Evolutionary conservation across 2,113 vertebrate genomes (phyloP), one percentile per base, ranked within the genome.

Genomic region (Calyptommatus sinebrachiatus): DNA sequence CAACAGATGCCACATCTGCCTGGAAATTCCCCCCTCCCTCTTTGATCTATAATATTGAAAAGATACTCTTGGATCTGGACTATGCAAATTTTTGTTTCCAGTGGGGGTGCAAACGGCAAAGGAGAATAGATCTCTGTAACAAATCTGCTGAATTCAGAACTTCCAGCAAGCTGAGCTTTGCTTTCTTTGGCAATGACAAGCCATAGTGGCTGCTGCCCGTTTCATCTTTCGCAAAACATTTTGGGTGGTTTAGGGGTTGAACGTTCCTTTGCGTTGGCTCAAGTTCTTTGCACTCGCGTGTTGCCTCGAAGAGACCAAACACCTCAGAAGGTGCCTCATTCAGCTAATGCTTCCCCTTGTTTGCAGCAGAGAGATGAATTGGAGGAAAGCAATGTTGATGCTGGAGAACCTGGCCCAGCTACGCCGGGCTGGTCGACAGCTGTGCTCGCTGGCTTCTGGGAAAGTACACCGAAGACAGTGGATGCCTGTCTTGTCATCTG

Each of bases 351-450:
- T 62, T 84, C 76, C 86, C 28, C 48, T 72, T 88, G 8, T 67
- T 90, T 88, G 22, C 83, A 91, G 89, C 0, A 72, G 74, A 67
- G 78, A 89, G 60, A 94, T 94, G 93, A 92, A 80, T 77, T 77
- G 26, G 65, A 78, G 85, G 35, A 41, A 41, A 2, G 1, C 90
- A 48, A 79, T 92, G 10, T 78, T 82, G 8, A 89, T 82, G 41
- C 61, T 93, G 74, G 91, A 92, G 57, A 84, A 71, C 22, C n/a
- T 94, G 84, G 5, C 88, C 8, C 90, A 78, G 67, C 79, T 90
- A 53, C 81, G 0, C 22, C 81, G 79, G 46, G 76, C 84, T 31
- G 86, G 85, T 85, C 0, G 2, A 26, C 91, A 91, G 90, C 81
- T 93, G 83, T 60, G 8, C 57, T n/a, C 83, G 53, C 35, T 83